Evolutionary conservation across 2,797 vertebrate species (phyloP).

Genomic region (Phataginus tricuspis): DNA sequence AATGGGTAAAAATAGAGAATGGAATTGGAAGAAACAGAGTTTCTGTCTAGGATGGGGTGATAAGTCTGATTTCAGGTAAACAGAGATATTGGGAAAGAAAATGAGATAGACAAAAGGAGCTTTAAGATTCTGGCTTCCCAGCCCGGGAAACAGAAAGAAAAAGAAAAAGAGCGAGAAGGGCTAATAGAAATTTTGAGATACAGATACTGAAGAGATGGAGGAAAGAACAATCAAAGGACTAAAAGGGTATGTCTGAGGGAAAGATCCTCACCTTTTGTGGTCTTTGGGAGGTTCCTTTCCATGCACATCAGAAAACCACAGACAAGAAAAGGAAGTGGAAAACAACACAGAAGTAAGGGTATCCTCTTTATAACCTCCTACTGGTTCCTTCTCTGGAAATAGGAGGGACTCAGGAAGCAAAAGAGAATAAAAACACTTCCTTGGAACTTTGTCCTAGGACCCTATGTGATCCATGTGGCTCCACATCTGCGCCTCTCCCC

Average conservation of each 20-base stretch:
- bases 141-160: neutral
- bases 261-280: neutral
- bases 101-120: neutral
- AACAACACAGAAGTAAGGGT: neutral
- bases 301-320: neutral
- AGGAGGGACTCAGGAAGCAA: neutral
- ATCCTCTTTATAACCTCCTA: neutral
- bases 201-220: neutral
- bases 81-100: neutral
- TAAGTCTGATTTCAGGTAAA: neutral
- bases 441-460: neutral
- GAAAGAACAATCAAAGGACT: neutral
- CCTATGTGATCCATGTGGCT: neutral
- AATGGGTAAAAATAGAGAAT: neutral
- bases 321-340: slow-evolving; percentile 23
- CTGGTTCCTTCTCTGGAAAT: slow-evolving; percentile 14
- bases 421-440: neutral
- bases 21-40: neutral
- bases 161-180: neutral
- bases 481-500: neutral
- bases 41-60: neutral
- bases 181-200: neutral
- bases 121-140: neutral
- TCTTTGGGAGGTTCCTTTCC: neutral
- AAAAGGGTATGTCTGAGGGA: neutral